Evolutionary conservation across 2,797 vertebrate genomes (phyloP), one percentile per base, ranked within the genome.

Genomic region (Heteromormyrus szaboi): DNA sequence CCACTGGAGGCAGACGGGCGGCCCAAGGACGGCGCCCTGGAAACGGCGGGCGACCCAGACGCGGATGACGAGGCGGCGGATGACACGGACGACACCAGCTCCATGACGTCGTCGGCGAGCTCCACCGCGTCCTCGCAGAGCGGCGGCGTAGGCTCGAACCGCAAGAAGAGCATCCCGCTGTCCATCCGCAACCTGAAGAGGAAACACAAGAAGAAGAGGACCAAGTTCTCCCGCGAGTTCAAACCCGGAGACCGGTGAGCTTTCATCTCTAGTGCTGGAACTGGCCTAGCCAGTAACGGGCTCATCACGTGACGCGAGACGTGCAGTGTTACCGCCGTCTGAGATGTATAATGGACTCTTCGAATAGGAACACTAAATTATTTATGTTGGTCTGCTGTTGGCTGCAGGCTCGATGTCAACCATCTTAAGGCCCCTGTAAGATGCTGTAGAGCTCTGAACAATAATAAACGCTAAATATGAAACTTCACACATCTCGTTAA

Each of bases 201-300:
- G 88, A 99, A 99, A 90, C 98, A 99, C 95, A 99, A 99, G 95
- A 97, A 99, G 94, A 99, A 99, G 96, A 96, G 98, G 95, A 98
- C 96, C 8, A 99, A 99, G 93, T 96, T 98, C 91, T 98, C 97
- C 12, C 95, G 98, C 2, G 98, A 99, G 93, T 98, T 99, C 92
- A 99, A 98, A 91, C 97, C 97, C 0, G 98, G 98, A 48, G 98
- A 99, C 94, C 97, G 98, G 98, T 98, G 91, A 90, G 91, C 33
- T 25, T 2, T 12, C 88, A 9, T 93, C 91, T 48, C 17, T 12
- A 6, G 7, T 6, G 22, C 87, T 25, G 48, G 19, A 12, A 14
- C 11, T 41, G 62, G 62, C 62, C 62, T 68, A 12, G 62, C 25
- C 22, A 68, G 62, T 14, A 2, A 72, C 29, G 4, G 65, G 4